phyloP scores from a whole-genome alignment of 2,113 vertebrate genomes.

The Xiphophorus hellerii region DNA sequence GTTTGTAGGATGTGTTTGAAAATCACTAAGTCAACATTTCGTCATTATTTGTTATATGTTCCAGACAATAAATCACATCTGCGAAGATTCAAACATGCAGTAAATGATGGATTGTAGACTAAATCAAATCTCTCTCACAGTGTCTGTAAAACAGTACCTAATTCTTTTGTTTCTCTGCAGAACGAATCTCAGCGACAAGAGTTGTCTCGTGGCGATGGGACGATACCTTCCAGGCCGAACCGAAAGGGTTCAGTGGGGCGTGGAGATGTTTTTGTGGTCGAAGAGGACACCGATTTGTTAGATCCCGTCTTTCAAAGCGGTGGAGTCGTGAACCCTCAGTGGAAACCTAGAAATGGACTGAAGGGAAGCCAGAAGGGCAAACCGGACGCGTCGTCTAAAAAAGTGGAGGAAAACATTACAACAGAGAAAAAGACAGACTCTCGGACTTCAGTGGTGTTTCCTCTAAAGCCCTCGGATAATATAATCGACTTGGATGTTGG shows the following conservation, averaged over 20 bases:
- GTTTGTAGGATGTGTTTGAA: neutral
- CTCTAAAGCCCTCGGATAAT: constrained; percentile 64
- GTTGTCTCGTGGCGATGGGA: constrained; percentile 73
- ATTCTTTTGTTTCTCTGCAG: constrained; percentile 40
- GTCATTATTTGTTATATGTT: neutral
- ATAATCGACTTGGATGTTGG: constrained; percentile 64
- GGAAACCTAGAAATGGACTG: constrained; percentile 50
- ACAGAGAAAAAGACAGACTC: constrained; percentile 68
- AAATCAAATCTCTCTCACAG: neutral
- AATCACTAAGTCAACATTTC: neutral
- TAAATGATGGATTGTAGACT: neutral
- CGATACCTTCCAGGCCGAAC: constrained; percentile 55
- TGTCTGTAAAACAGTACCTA: neutral
- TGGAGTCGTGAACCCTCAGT: constrained; percentile 43
- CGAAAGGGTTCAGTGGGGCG: constrained; percentile 57
- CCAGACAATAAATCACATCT: neutral
- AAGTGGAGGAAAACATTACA: constrained; percentile 82
- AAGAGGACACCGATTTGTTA: constrained; percentile 79
- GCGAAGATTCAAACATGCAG: neutral
- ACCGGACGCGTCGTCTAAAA: constrained; percentile 67
- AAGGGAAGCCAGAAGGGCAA: constrained; percentile 73
- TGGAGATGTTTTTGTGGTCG: constrained; percentile 76
- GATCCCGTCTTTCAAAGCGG: constrained; percentile 64
- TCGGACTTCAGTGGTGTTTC: constrained; percentile 5
- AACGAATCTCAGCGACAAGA: constrained; percentile 43